phyloP scores from a whole-genome alignment of 1,140 invertebrate genomes.

The Drosophila biarmipes region DNA sequence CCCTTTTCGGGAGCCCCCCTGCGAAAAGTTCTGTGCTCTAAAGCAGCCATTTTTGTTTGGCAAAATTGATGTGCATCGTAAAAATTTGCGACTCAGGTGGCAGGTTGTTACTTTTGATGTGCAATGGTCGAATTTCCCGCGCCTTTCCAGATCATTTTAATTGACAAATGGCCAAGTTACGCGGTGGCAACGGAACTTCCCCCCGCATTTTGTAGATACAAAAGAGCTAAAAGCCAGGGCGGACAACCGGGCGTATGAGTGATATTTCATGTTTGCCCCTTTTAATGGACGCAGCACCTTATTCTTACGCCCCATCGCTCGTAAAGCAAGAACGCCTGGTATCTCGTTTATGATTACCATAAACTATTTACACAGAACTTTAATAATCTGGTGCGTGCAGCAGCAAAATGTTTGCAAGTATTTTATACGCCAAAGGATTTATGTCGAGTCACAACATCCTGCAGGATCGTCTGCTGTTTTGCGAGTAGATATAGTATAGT shows the following conservation, averaged over 20 bases:
- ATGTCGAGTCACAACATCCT: slow-evolving; percentile 53
- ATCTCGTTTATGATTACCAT: slow-evolving; percentile 74
- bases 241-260: slow-evolving; percentile 64
- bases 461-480: slow-evolving; percentile 36
- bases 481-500: neutral
- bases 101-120: slow-evolving; percentile 62
- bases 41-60: slow-evolving; percentile 10
- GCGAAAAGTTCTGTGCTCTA: slow-evolving; percentile 7
- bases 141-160: slow-evolving; percentile 57
- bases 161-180: slow-evolving; percentile 41
- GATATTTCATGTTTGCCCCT: slow-evolving; percentile 68
- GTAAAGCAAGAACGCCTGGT: slow-evolving; percentile 52
- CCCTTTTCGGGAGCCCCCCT: slow-evolving; percentile 17
- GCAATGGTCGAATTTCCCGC: slow-evolving; percentile 10
- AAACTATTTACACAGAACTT: slow-evolving; percentile 78
- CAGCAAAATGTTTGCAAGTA: slow-evolving; percentile 54
- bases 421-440: slow-evolving; percentile 69
- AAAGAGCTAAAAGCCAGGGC: slow-evolving; percentile 36
- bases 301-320: slow-evolving; percentile 19
- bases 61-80: slow-evolving; percentile 72
- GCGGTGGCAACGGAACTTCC: slow-evolving; percentile 30
- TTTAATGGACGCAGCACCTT: slow-evolving; percentile 42
- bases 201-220: slow-evolving; percentile 20
- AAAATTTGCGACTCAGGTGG: slow-evolving; percentile 77
- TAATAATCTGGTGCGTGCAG: slow-evolving; percentile 61